phyloP scores from a whole-genome alignment of 2,888 invertebrate genomes.

The Zygothrica quintamaculata region DNA sequence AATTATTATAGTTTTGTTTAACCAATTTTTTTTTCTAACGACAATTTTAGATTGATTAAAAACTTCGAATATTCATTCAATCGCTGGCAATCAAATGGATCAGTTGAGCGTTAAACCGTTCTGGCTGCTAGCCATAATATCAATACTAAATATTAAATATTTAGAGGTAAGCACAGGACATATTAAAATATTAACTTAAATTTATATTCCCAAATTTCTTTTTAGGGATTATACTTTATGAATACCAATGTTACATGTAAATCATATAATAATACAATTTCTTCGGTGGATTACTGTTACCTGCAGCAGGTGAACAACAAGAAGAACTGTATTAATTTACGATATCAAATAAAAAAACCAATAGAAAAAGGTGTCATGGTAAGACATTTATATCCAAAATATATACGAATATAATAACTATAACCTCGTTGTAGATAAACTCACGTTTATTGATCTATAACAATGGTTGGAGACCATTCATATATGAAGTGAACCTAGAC shows the following conservation, averaged over 20 bases:
- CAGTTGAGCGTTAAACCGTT: conserved; percentile 1
- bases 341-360: neutral
- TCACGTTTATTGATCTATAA: too few relatives aligned
- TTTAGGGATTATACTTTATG: neutral
- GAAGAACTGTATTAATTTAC: conserved; percentile 14
- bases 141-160: neutral
- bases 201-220: neutral
- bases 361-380: conserved; percentile 9
- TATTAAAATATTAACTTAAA: neutral
- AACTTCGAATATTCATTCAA: conserved; percentile 2
- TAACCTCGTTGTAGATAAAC: too few relatives aligned
- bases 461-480: too few relatives aligned
- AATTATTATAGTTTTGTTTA: too few relatives aligned
- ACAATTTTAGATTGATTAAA: conserved; percentile 10
- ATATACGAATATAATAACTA: too few relatives aligned
- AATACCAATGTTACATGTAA: conserved; percentile 37
- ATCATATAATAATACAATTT: neutral
- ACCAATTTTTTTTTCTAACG: neutral
- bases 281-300: conserved; percentile 13
- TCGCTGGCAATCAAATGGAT: conserved; percentile 1
- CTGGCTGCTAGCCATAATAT: neutral
- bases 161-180: conserved; percentile 7
- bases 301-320: neutral
- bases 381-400: too few relatives aligned
- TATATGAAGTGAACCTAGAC: too few relatives aligned